These are phyloP conservation scores for Catocala sponsa DNA, from an alignment of 2,888 invertebrate species.

Conservation along the genomic window DNA sequence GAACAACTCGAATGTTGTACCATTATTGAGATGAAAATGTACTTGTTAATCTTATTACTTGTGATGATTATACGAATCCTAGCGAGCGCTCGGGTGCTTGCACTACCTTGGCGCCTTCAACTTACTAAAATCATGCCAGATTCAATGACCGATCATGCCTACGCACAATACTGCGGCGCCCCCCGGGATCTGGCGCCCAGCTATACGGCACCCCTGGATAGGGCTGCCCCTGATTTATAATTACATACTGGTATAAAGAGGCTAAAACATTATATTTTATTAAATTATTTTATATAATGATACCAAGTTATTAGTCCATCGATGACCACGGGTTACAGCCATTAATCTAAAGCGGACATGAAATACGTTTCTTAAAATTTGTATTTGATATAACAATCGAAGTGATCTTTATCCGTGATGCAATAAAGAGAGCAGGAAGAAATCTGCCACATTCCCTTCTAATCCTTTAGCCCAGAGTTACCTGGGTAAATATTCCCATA, in stretches of 20 bases:
- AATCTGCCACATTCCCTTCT: no score
- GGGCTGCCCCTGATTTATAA: constrained; percentile 11
- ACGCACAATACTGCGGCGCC: constrained; percentile 20
- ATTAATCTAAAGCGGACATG: no score
- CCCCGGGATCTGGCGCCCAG: constrained; percentile 13
- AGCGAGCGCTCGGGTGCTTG: constrained; percentile 9
- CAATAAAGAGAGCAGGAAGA: no score
- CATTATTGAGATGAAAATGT: constrained; percentile 2
- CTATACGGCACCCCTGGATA: constrained; percentile 12
- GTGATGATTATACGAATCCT: not conserved
- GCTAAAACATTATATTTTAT: no score
- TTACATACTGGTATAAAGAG: constrained; percentile 1
- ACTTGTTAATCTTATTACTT: constrained; percentile 9
- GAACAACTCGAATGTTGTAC: not conserved
- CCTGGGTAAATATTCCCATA: no score
- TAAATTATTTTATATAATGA: no score
- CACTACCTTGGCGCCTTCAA: constrained; percentile 11
- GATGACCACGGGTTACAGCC: no score
- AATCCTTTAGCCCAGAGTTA: no score
- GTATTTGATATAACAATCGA: no score
- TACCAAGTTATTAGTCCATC: no score
- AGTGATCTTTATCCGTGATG: no score
- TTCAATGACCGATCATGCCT: constrained; percentile 11
- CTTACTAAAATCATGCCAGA: constrained; percentile 16
- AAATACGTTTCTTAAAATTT: no score